These are phyloP conservation scores for Aleiodes alternator DNA, from an alignment of 2,888 invertebrate species.

Conservation along the genomic window DNA sequence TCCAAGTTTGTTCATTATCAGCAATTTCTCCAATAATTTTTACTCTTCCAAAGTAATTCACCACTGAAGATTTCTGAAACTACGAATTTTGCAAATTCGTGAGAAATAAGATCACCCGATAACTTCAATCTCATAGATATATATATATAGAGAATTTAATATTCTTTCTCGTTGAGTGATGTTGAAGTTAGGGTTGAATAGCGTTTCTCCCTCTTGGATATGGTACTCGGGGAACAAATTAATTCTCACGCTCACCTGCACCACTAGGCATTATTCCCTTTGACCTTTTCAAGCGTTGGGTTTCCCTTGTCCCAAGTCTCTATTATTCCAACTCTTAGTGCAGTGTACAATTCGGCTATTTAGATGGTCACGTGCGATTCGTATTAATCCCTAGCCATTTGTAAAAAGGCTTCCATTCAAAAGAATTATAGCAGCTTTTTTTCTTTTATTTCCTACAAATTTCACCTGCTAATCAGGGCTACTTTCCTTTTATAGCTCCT, in stretches of 20 bases:
- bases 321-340: slow-evolving; percentile 41
- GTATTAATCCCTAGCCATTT: slow-evolving; percentile 33
- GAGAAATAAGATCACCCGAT: background rate
- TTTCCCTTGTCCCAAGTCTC: slow-evolving; percentile 25
- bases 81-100: no score
- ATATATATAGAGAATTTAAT: background rate
- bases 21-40: no score
- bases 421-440: slow-evolving; percentile 10
- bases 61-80: no score
- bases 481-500: background rate
- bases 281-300: slow-evolving; percentile 49
- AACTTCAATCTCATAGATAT: background rate
- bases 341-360: slow-evolving; percentile 44
- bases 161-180: slow-evolving; percentile 13
- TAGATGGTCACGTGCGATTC: slow-evolving; percentile 42
- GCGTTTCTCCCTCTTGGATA: slow-evolving; percentile 24
- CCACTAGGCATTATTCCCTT: slow-evolving; percentile 45
- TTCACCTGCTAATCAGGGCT: slow-evolving; percentile 30
- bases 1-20: no score
- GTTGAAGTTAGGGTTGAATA: slow-evolving; percentile 8
- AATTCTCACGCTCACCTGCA: slow-evolving; percentile 58
- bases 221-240: slow-evolving; percentile 48
- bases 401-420: slow-evolving; percentile 17
- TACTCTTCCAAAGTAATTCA: no score
- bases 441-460: background rate